A percentile compares a stretch with the other conserved stretches of the same genome.
Conservation (phyloP, 2,797 vertebrate genomes). For the Coendou prehensilis region DNA sequence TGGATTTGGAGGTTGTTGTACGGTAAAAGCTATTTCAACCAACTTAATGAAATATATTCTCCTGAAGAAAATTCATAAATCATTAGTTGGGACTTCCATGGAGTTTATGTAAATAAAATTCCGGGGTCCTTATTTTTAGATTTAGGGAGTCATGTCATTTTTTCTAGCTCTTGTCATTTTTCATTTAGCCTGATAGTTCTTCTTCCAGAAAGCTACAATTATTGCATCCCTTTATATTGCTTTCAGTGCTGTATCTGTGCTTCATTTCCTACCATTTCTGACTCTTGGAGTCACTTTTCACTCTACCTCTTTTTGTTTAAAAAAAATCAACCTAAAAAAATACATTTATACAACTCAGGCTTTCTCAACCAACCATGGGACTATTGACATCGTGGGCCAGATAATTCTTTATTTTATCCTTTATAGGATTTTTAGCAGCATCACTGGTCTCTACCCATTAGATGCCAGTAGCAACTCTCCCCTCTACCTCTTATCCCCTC, state of each 20-base stretch:
- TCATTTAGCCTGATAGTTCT: conserved; percentile 40
- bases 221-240: background rate
- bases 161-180: background rate
- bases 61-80: conserved; percentile 28
- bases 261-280: conserved; percentile 31
- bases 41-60: background rate
- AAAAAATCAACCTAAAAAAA: background rate
- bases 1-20: conserved; percentile 5
- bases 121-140: conserved; percentile 1
- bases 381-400: background rate
- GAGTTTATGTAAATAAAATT: conserved; percentile 10
- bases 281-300: conserved; percentile 11
- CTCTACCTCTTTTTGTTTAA: background rate
- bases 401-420: background rate
- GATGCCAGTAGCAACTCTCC: background rate
- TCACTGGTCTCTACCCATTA: background rate
- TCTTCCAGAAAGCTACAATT: conserved; percentile 51
- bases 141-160: background rate
- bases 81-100: background rate
- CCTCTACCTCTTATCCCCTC: background rate
- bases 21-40: conserved; percentile 36
- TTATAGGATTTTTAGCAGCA: background rate
- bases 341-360: background rate
- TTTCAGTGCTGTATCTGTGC: background rate
- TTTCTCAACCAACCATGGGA: conserved; percentile 20